Conservation (phyloP, 1,140 invertebrate genomes). For the Chrysopa pallens region DNA sequence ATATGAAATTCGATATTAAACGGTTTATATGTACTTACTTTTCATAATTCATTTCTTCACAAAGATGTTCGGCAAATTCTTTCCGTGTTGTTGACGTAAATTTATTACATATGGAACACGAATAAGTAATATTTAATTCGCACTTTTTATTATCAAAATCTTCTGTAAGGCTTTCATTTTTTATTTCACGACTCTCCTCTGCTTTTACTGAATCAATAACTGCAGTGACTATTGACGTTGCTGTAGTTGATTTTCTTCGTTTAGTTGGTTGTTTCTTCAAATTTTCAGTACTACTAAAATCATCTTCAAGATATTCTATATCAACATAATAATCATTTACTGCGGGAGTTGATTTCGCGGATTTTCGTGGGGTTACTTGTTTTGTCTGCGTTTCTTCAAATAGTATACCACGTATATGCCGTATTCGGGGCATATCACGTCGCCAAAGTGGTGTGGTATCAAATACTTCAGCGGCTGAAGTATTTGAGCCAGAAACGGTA, state of each 20-base stretch:
- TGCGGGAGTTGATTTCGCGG: slow-evolving; percentile 1
- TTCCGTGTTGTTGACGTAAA: slow-evolving; percentile 29
- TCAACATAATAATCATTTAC: slow-evolving; percentile 3
- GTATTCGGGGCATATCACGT: slow-evolving; percentile 28
- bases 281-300: neutral
- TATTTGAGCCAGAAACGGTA: neutral
- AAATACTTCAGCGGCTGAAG: slow-evolving; percentile 20
- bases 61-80: slow-evolving; percentile 33
- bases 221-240: neutral
- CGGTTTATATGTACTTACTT: slow-evolving; percentile 19
- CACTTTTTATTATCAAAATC: slow-evolving; percentile 19
- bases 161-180: slow-evolving; percentile 6
- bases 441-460: slow-evolving; percentile 40
- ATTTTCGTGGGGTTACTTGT: slow-evolving; percentile 11
- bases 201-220: slow-evolving; percentile 1
- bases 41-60: slow-evolving; percentile 30
- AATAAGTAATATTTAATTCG: slow-evolving; percentile 21
- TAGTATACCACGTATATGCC: slow-evolving; percentile 39
- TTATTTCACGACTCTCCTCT: slow-evolving; percentile 1
- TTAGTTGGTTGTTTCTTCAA: slow-evolving; percentile 7
- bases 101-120: slow-evolving; percentile 30
- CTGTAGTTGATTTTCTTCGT: slow-evolving; percentile 3
- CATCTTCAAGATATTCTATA: slow-evolving; percentile 8
- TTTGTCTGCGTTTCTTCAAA: slow-evolving; percentile 25
- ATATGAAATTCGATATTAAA: too few relatives aligned